Percentiles rank a stretch among this genome's conserved stretches.
Evolutionary conservation across 2,797 vertebrate species (phyloP).

Genomic region (Phalloptychus januarius): DNA sequence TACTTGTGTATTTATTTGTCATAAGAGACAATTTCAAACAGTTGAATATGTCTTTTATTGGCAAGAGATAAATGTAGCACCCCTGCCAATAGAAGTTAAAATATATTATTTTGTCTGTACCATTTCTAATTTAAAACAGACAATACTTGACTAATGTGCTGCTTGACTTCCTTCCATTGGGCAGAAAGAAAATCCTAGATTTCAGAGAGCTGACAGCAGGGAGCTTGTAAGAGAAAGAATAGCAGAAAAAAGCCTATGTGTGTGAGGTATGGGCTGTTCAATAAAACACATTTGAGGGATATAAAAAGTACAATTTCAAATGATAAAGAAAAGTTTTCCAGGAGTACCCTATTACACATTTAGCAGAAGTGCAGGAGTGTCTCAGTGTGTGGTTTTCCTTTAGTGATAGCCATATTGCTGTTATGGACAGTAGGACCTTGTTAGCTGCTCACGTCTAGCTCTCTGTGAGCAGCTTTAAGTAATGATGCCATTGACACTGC

Average conservation of each 20-base stretch:
- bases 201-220: background rate
- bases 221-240: background rate
- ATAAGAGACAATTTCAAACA: background rate
- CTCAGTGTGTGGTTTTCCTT: background rate
- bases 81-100: background rate
- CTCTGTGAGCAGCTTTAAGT: conserved; percentile 26
- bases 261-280: background rate
- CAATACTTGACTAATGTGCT: background rate
- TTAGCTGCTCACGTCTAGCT: conserved; percentile 13
- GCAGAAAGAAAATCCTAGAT: background rate
- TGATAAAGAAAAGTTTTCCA: background rate
- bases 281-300: background rate
- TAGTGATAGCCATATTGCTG: too few species aligned
- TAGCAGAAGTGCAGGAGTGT: background rate
- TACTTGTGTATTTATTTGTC: background rate
- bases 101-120: background rate
- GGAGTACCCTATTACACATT: background rate
- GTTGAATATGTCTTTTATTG: background rate
- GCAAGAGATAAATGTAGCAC: background rate
- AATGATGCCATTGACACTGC: conserved; percentile 3
- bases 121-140: background rate
- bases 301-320: background rate
- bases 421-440: conserved; percentile 2
- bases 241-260: background rate
- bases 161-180: background rate